Conservation (phyloP, 1,140 invertebrate genomes). For the Marisa cornuarietis region DNA sequence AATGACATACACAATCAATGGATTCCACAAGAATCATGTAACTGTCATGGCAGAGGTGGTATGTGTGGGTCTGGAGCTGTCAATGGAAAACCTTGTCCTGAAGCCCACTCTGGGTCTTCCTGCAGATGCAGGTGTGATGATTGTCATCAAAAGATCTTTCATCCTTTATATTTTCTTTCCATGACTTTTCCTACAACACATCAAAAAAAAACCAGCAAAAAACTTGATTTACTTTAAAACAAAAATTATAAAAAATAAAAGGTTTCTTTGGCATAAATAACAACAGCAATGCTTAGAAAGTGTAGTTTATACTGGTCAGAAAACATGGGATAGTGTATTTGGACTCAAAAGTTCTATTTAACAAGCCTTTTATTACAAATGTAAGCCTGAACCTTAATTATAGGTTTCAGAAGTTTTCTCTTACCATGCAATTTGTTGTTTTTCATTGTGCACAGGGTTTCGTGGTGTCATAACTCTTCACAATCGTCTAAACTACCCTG, state of each 20-base stretch:
- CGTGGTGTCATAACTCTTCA: constrained; percentile 60
- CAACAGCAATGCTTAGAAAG: too few relatives aligned
- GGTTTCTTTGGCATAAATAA: too few relatives aligned
- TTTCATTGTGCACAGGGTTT: constrained; percentile 48
- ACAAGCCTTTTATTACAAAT: not conserved
- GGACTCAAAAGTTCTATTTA: not conserved
- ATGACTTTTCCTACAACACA: too few relatives aligned
- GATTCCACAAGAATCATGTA: constrained; percentile 63
- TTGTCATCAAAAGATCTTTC: not conserved
- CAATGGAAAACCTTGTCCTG: constrained; percentile 51
- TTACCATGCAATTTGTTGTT: not conserved
- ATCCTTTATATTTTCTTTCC: too few relatives aligned
- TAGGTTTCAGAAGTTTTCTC: not conserved
- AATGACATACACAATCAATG: constrained; percentile 63
- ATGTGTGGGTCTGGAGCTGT: constrained; percentile 57
- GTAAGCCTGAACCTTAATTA: not conserved
- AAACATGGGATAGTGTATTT: not conserved
- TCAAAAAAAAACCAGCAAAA: too few relatives aligned
- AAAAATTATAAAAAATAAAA: too few relatives aligned
- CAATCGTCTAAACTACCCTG: constrained; percentile 62
- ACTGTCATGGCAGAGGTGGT: constrained; percentile 63
- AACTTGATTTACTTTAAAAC: too few relatives aligned
- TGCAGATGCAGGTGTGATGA: constrained; percentile 57
- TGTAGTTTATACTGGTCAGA: not conserved
- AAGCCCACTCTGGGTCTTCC: constrained; percentile 56